Conservation (phyloP, 1,140 invertebrate genomes). For the Calosoma granatense region DNA sequence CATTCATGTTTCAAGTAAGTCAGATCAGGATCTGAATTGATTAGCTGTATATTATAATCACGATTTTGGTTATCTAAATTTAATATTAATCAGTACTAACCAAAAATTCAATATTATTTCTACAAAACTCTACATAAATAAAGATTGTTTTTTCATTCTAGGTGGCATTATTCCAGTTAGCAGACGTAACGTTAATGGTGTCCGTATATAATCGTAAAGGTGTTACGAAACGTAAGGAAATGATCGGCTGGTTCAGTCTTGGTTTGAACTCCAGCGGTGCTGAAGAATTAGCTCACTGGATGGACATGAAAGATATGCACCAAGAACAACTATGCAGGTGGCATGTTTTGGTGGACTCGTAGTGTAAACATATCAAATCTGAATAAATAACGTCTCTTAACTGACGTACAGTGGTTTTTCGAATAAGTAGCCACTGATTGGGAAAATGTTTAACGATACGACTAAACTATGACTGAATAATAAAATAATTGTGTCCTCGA, state of each 20-base stretch:
- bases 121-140: too few relatives aligned
- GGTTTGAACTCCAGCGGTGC: conserved; percentile 85
- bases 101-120: too few relatives aligned
- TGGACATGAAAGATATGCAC: conserved; percentile 69
- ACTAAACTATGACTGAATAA: too few relatives aligned
- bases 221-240: conserved; percentile 87
- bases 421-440: neutral
- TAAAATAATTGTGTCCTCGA: too few relatives aligned
- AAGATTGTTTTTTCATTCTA: too few relatives aligned
- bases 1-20: conserved; percentile 86
- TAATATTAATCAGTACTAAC: too few relatives aligned
- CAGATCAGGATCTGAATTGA: too few relatives aligned
- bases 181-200: conserved; percentile 89
- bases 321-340: conserved; percentile 63
- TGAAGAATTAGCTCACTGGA: conserved; percentile 89
- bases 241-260: conserved; percentile 92
- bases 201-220: conserved; percentile 85
- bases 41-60: neutral
- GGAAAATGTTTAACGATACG: too few relatives aligned
- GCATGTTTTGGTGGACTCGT: conserved; percentile 55
- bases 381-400: neutral
- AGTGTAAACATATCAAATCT: conserved; percentile 15
- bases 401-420: neutral
- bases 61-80: neutral
- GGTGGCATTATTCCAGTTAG: conserved; percentile 90